Evolutionary conservation across 2,113 vertebrate species (phyloP).

Genomic region (Varanus komodoensis): DNA sequence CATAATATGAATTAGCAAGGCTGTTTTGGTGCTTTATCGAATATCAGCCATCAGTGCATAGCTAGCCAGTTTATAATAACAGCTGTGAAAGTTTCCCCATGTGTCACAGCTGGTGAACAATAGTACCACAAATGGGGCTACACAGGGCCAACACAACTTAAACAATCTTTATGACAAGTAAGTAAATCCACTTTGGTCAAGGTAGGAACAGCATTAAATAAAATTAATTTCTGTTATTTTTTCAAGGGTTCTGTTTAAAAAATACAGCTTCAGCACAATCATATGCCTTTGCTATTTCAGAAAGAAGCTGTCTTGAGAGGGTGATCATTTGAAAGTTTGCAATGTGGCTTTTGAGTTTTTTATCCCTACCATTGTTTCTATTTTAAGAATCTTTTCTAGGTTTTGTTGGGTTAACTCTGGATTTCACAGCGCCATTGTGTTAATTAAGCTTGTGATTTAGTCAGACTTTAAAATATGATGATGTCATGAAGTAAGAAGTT

Average conservation of each 20-base stretch:
- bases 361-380: not conserved
- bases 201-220: not conserved
- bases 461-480: not conserved
- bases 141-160: not conserved
- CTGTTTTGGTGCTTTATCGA: not conserved
- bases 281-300: not conserved
- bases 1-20: not conserved
- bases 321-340: not conserved
- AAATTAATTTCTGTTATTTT: not conserved
- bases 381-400: not conserved
- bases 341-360: not conserved
- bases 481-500: not conserved
- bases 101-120: slow-evolving; percentile 5
- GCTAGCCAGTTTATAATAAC: slow-evolving; percentile 18
- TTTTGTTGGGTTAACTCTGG: not conserved
- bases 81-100: slow-evolving; percentile 16
- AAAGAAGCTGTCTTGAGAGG: not conserved
- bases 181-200: slow-evolving; percentile 2
- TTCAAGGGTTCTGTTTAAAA: not conserved
- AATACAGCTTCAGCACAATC: not conserved
- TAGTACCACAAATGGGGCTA: not conserved
- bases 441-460: not conserved
- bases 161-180: not conserved
- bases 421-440: not conserved
- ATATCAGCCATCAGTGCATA: not conserved